Evolutionary conservation across 2,888 invertebrate species (phyloP).

Genomic region (Trichopria drosophilae): DNA sequence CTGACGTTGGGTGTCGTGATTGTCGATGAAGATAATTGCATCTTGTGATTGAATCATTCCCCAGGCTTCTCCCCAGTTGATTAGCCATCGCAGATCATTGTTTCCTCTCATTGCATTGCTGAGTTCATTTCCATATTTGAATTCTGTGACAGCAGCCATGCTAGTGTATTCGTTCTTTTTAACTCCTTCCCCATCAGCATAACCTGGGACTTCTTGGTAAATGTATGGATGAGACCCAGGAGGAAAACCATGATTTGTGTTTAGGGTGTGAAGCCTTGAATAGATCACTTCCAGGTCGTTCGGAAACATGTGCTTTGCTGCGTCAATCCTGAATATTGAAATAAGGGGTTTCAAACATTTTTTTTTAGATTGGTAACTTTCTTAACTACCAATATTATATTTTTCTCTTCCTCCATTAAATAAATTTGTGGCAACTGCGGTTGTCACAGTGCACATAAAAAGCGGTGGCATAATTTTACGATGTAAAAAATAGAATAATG

Average conservation of each 20-base stretch:
- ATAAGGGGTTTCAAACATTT: too few relatives aligned
- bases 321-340: slow-evolving; percentile 78
- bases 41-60: slow-evolving; percentile 65
- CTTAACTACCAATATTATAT: too few relatives aligned
- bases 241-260: slow-evolving; percentile 67
- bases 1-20: slow-evolving; percentile 88
- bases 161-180: slow-evolving; percentile 56
- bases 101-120: slow-evolving; percentile 64
- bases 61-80: slow-evolving; percentile 71
- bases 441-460: too few relatives aligned
- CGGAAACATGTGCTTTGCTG: slow-evolving; percentile 81
- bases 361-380: too few relatives aligned
- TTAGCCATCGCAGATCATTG: slow-evolving; percentile 68
- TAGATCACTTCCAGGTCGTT: slow-evolving; percentile 71
- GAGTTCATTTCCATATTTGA: slow-evolving; percentile 64
- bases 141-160: slow-evolving; percentile 76
- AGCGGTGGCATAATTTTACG: too few relatives aligned
- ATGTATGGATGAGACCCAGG: slow-evolving; percentile 69
- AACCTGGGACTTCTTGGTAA: slow-evolving; percentile 77
- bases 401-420: too few relatives aligned
- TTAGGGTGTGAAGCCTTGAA: slow-evolving; percentile 65
- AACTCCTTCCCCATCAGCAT: slow-evolving; percentile 63
- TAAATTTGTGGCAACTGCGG: too few relatives aligned
- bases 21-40: slow-evolving; percentile 81
- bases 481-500: too few relatives aligned